phyloP scores from a whole-genome alignment of 1,140 invertebrate species.

The Campoletis sonorensis region DNA sequence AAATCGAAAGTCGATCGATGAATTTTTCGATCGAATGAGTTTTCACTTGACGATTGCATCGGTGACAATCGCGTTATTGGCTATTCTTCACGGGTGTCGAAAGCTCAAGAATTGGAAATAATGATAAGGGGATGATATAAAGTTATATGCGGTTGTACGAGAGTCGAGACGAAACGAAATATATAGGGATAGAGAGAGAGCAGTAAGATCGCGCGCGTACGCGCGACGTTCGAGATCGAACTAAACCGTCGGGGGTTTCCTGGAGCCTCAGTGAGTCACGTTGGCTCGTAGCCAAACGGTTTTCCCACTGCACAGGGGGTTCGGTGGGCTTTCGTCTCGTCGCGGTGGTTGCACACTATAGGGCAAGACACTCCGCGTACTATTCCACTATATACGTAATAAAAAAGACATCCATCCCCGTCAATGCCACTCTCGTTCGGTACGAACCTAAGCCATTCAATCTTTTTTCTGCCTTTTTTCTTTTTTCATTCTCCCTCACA shows the following conservation, averaged over 20 bases:
- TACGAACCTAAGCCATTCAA: too few relatives aligned
- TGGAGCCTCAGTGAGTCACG: conserved; percentile 73
- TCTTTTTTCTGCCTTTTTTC: too few relatives aligned
- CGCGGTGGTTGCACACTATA: conserved; percentile 39
- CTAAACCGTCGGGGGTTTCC: conserved; percentile 68
- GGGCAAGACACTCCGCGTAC: background rate
- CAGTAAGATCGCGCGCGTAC: conserved; percentile 25
- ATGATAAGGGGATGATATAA: background rate
- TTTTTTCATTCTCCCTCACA: too few relatives aligned
- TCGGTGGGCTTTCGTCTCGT: conserved; percentile 46
- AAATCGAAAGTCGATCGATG: background rate
- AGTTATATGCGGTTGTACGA: background rate
- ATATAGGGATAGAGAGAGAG: conserved; percentile 14
- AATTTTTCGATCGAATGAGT: background rate
- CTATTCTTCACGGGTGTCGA: background rate
- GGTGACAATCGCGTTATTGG: background rate
- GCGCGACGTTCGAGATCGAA: conserved; percentile 65
- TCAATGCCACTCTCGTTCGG: too few relatives aligned
- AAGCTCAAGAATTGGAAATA: background rate
- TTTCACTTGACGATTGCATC: background rate
- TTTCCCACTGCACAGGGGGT: conserved; percentile 53
- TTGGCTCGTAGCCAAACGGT: conserved; percentile 68
- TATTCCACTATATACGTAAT: background rate
- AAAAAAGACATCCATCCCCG: too few relatives aligned
- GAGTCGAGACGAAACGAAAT: background rate